Conservation (phyloP, 2,888 invertebrate species). For the Antitype chi region DNA sequence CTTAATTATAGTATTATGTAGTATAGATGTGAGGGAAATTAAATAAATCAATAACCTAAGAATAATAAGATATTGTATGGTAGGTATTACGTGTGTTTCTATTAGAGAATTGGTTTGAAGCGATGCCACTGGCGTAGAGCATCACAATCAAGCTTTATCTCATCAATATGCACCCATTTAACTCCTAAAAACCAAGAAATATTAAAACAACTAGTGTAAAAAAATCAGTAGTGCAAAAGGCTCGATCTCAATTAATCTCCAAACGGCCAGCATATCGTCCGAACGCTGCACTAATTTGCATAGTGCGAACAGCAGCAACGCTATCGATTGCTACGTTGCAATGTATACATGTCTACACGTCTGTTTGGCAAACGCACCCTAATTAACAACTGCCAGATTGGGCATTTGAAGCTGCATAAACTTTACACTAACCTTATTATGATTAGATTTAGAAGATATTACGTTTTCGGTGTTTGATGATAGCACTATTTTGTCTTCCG, state of each 20-base stretch:
- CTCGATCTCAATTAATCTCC: background rate
- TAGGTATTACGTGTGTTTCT: background rate
- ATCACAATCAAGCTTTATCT: background rate
- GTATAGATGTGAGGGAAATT: background rate
- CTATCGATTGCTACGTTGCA: background rate
- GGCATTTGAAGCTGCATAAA: background rate
- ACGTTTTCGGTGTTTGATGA: background rate
- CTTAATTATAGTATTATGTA: background rate
- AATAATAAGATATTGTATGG: background rate
- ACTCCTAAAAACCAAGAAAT: background rate
- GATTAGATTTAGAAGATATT: background rate
- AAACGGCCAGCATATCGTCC: background rate
- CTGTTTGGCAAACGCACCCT: constrained; percentile 1
- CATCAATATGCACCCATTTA: background rate
- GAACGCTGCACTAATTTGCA: constrained; percentile 1
- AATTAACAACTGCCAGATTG: background rate
- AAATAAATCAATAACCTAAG: background rate
- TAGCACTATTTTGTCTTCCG: no score
- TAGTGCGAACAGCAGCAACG: background rate
- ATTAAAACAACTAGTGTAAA: background rate
- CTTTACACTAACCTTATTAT: background rate
- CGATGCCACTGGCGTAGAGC: background rate
- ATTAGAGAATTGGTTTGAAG: background rate
- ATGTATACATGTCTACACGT: background rate
- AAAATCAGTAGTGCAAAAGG: background rate